phyloP scores from a whole-genome alignment of 2,113 vertebrate species.

The Anolis carolinensis region DNA sequence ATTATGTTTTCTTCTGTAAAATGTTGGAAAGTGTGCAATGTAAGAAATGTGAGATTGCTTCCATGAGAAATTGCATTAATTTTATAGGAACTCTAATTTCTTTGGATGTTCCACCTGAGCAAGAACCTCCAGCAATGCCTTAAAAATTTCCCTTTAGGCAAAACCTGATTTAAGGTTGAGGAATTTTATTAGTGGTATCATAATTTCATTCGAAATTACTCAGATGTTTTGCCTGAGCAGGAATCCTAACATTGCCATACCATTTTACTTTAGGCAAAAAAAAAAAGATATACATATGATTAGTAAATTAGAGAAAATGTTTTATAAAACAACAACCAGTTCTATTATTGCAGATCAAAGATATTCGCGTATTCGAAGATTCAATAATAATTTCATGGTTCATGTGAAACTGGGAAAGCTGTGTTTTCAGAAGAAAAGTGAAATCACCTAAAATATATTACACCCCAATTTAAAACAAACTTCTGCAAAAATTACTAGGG shows the following conservation, averaged over 20 bases:
- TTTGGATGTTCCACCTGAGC: background rate
- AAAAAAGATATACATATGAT: constrained; percentile 55
- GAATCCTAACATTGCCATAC: constrained; percentile 30
- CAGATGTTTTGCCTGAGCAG: constrained; percentile 11
- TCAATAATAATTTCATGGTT: constrained; percentile 49
- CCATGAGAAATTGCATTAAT: background rate
- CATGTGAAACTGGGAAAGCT: background rate
- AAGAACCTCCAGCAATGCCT: background rate
- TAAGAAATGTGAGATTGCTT: background rate
- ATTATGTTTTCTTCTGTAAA: too few species aligned
- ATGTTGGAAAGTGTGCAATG: too few species aligned
- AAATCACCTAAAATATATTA: constrained; percentile 11
- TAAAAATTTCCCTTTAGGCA: background rate
- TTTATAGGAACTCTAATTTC: background rate
- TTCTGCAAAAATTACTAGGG: constrained; percentile 1
- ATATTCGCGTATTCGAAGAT: constrained; percentile 49
- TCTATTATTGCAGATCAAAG: constrained; percentile 52
- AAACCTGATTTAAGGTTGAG: background rate
- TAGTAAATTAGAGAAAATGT: constrained; percentile 42
- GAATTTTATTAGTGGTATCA: background rate
- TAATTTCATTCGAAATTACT: background rate
- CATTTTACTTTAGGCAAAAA: constrained; percentile 21
- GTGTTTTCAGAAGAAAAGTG: background rate
- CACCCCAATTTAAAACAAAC: constrained; percentile 35
- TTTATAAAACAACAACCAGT: constrained; percentile 42